Conservation (phyloP, 2,888 invertebrate species). For the Tortricodes alternella region DNA sequence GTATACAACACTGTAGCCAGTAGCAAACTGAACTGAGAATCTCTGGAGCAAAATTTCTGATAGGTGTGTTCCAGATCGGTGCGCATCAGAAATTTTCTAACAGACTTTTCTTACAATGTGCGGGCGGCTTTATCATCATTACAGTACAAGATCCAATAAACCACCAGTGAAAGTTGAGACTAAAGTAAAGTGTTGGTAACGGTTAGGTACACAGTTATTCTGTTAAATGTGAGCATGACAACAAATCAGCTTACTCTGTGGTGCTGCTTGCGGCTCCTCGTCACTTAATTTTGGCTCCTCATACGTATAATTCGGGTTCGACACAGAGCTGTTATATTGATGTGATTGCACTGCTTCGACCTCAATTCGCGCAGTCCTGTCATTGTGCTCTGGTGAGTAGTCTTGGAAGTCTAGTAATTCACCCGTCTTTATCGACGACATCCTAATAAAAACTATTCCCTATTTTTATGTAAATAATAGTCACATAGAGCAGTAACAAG, state of each 20-base stretch:
- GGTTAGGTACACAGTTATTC: neutral
- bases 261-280: slow-evolving; percentile 55
- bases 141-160: too few species aligned
- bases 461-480: slow-evolving; percentile 7
- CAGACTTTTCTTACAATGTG: too few species aligned
- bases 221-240: too few species aligned
- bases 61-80: too few species aligned
- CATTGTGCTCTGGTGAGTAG: slow-evolving; percentile 83
- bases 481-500: neutral
- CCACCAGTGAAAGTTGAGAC: too few species aligned
- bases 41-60: too few species aligned
- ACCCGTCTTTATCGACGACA: slow-evolving; percentile 79
- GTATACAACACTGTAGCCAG: too few species aligned
- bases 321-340: slow-evolving; percentile 70
- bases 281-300: slow-evolving; percentile 57
- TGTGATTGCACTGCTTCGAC: slow-evolving; percentile 84
- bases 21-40: too few species aligned
- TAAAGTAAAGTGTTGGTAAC: too few species aligned
- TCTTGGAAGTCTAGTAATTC: slow-evolving; percentile 89
- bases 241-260: slow-evolving; percentile 56
- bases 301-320: slow-evolving; percentile 65
- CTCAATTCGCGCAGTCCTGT: slow-evolving; percentile 85
- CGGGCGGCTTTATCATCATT: too few species aligned
- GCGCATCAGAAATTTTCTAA: too few species aligned
- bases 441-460: slow-evolving; percentile 37